Conservation (phyloP, 1,140 invertebrate species). For the Meloidogyne chitwoodi region DNA sequence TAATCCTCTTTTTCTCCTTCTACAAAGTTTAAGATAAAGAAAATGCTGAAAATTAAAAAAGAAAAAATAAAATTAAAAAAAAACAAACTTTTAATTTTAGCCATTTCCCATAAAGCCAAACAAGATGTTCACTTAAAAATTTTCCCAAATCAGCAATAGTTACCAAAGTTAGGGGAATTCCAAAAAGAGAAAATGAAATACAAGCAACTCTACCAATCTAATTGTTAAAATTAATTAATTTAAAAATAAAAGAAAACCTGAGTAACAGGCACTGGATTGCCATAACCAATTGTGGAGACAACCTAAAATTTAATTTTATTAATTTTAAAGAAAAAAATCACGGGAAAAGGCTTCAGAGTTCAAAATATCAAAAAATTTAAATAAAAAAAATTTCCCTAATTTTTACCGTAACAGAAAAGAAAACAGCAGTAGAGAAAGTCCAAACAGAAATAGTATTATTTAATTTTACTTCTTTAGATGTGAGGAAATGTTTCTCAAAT, state of each 20-base stretch:
- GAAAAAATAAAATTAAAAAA: background rate
- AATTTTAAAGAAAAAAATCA: no score
- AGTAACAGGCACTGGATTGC: slow-evolving; percentile 53
- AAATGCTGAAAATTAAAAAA: background rate
- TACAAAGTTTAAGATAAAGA: background rate
- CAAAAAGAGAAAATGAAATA: slow-evolving; percentile 56
- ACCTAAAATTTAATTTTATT: background rate
- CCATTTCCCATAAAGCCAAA: slow-evolving; percentile 59
- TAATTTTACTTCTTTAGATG: slow-evolving; percentile 53
- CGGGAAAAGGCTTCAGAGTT: no score
- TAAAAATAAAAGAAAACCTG: slow-evolving; percentile 2
- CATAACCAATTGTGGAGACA: slow-evolving; percentile 50
- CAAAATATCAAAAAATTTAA: no score
- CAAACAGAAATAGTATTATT: slow-evolving; percentile 57
- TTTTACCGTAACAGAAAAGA: slow-evolving; percentile 58
- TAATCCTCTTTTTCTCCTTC: background rate
- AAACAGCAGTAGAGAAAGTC: slow-evolving; percentile 60
- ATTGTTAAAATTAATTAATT: slow-evolving; percentile 23
- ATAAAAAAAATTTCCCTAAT: background rate
- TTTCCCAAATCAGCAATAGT: slow-evolving; percentile 60
- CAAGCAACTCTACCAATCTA: slow-evolving; percentile 48
- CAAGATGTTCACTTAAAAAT: slow-evolving; percentile 55
- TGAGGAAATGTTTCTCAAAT: slow-evolving; percentile 58
- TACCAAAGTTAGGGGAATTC: slow-evolving; percentile 58
- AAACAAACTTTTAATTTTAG: slow-evolving; percentile 41